Conservation (phyloP, 2,113 vertebrate species). For the Cephalopholis sonnerati region DNA sequence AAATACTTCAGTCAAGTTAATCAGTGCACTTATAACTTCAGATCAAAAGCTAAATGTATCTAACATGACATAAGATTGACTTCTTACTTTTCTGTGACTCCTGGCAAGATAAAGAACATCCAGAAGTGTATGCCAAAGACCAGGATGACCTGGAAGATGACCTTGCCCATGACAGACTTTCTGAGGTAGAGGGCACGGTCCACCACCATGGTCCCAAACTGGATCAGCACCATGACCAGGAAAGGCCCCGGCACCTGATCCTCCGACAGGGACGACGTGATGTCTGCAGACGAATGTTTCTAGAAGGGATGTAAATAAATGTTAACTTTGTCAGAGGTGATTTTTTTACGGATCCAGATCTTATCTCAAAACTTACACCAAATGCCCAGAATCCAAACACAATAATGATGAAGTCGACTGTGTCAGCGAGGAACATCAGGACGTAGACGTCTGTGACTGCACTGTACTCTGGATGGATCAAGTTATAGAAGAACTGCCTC, state of each 20-base stretch:
- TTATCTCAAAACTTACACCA: conserved; percentile 87
- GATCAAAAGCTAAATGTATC: neutral
- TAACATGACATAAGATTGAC: neutral
- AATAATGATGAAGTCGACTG: conserved; percentile 98
- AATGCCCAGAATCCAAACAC: conserved; percentile 99
- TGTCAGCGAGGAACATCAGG: conserved; percentile 98
- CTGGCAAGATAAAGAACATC: conserved; percentile 99
- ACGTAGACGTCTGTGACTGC: conserved; percentile 98
- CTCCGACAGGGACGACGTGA: conserved; percentile 96
- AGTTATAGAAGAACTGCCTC: conserved; percentile 95
- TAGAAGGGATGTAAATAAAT: conserved; percentile 63
- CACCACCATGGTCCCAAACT: conserved; percentile 99
- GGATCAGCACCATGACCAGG: conserved; percentile 98
- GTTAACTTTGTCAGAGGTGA: neutral
- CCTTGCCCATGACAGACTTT: conserved; percentile 97
- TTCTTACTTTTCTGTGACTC: conserved; percentile 93
- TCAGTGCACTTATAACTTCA: neutral
- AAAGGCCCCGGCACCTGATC: conserved; percentile 97
- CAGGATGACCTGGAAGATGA: conserved; percentile 96
- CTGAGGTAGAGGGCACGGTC: conserved; percentile 96
- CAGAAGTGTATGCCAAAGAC: conserved; percentile 99
- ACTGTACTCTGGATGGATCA: conserved; percentile 98
- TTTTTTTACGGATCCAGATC: neutral
- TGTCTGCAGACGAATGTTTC: conserved; percentile 98
- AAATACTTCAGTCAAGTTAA: neutral